Conservation (phyloP, 2,888 invertebrate genomes). For the Polyploca ridens region DNA sequence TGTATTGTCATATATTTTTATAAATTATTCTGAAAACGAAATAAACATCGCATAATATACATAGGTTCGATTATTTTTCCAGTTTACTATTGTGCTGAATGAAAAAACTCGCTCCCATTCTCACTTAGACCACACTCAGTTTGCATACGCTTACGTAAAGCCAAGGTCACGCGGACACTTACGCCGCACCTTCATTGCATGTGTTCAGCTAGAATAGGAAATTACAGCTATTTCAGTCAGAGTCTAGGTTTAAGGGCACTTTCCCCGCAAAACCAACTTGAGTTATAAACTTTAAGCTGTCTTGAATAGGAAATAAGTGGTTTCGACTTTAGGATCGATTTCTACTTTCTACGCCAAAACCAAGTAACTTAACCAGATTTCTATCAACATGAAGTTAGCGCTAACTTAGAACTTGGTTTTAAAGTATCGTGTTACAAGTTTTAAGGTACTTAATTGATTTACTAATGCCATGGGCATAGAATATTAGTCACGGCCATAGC, state of each 20-base stretch:
- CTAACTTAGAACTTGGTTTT: neutral
- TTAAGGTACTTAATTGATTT: neutral
- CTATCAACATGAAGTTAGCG: neutral
- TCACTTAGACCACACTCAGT: constrained; percentile 62
- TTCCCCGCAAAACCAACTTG: neutral
- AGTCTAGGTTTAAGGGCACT: constrained; percentile 28
- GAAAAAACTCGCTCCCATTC: constrained; percentile 21
- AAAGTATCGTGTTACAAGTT: neutral
- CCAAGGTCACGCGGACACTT: constrained; percentile 68
- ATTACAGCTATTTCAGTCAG: constrained; percentile 63
- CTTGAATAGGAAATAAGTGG: constrained; percentile 8
- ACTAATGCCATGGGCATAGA: neutral
- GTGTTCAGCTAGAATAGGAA: constrained; percentile 60
- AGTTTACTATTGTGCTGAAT: neutral
- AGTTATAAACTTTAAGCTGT: neutral
- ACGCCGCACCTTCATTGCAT: constrained; percentile 66
- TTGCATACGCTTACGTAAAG: constrained; percentile 69
- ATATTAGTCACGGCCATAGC: constrained; percentile 4
- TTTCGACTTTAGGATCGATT: neutral
- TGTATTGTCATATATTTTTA: no score
- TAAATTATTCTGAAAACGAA: no score
- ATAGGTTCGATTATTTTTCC: neutral
- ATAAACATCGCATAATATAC: neutral
- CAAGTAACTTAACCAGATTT: neutral
- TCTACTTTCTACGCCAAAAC: constrained; percentile 1